phyloP scores from a whole-genome alignment of 2,888 invertebrate species.

The Heliconius sara region DNA sequence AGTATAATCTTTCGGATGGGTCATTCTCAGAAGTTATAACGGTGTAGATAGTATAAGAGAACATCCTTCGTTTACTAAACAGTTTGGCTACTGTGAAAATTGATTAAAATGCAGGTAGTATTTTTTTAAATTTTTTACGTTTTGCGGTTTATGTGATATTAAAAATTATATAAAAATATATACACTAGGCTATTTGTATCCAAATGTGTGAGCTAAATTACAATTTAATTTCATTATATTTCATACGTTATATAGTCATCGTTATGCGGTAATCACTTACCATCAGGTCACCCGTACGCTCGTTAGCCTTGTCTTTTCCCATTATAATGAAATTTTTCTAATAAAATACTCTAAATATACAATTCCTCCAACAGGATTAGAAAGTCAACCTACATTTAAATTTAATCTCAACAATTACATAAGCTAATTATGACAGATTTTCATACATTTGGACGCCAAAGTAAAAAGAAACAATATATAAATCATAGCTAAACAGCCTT shows the following conservation, averaged over 20 bases:
- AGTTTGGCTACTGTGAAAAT: slow-evolving; percentile 32
- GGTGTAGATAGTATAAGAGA: slow-evolving; percentile 45
- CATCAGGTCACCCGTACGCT: too few relatives aligned
- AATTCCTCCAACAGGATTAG: slow-evolving; percentile 24
- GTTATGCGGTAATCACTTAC: too few relatives aligned
- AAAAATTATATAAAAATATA: too few relatives aligned
- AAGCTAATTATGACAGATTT: slow-evolving; percentile 45
- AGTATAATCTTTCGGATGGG: slow-evolving; percentile 52
- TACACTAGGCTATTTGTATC: too few relatives aligned
- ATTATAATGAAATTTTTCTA: too few relatives aligned
- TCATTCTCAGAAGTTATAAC: slow-evolving; percentile 57
- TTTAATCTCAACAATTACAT: slow-evolving; percentile 36
- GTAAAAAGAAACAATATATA: slow-evolving; percentile 75
- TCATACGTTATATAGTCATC: too few relatives aligned
- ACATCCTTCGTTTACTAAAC: slow-evolving; percentile 47
- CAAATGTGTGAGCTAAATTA: too few relatives aligned
- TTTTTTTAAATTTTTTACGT: not conserved
- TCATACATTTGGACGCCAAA: slow-evolving; percentile 62
- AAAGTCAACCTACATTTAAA: slow-evolving; percentile 30
- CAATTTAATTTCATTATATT: too few relatives aligned
- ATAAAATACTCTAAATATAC: not conserved
- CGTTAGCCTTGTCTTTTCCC: too few relatives aligned
- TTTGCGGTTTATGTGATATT: not conserved
- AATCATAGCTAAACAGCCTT: slow-evolving; percentile 78
- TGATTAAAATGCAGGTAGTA: not conserved